A percentile compares a stretch with the other conserved stretches of the same genome.
phyloP scores from a whole-genome alignment of 2,113 vertebrate genomes.

The Indri indri region DNA sequence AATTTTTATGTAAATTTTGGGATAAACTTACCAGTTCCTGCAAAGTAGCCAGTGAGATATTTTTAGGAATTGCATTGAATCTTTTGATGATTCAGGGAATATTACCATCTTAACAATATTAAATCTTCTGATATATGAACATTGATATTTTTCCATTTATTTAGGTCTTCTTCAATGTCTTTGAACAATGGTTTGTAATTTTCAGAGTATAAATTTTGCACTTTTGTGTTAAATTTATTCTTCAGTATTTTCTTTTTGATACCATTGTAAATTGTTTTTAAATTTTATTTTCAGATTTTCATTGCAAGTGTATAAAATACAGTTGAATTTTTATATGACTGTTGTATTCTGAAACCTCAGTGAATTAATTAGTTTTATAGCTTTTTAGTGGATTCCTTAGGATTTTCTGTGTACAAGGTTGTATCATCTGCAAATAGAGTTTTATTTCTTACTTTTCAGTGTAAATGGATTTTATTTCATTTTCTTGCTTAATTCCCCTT shows the following conservation, averaged over 20 bases:
- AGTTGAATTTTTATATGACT: background rate
- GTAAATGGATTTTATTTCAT: background rate
- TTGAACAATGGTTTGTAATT: slow-evolving; percentile 21
- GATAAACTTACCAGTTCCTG: background rate
- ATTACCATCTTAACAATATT: background rate
- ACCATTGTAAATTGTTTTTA: background rate
- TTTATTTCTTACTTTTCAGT: background rate
- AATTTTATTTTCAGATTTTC: background rate
- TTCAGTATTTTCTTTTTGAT: background rate
- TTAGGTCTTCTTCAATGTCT: background rate
- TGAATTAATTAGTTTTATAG: background rate
- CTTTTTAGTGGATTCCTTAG: background rate
- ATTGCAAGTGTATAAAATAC: background rate
- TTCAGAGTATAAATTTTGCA: background rate
- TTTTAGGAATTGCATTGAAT: background rate
- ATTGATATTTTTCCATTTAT: background rate
- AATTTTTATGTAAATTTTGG: background rate
- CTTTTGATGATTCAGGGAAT: background rate
- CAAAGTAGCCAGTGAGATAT: background rate
- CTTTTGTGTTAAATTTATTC: background rate
- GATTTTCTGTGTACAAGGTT: background rate
- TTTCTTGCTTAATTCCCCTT: background rate
- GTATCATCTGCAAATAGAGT: background rate
- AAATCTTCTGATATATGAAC: background rate
- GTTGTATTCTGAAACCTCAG: background rate